Evolutionary conservation across 2,113 vertebrate species (phyloP), one percentile per base, ranked within the genome.

Genomic region (Halichoeres trimaculatus): DNA sequence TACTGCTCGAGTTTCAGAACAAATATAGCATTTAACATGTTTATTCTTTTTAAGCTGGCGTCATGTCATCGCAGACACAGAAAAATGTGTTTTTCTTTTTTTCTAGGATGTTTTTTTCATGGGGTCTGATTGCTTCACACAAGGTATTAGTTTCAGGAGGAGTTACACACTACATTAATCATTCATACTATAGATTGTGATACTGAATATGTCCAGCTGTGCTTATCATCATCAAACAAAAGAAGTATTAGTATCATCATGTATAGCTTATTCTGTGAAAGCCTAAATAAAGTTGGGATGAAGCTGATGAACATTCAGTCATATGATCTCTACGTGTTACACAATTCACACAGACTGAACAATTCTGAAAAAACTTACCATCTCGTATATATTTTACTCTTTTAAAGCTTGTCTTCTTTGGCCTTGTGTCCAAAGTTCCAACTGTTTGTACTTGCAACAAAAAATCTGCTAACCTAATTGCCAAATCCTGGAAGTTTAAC

Each of bases 191-290:
- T 87, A 85, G 80, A 84, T 88, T 85, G 71, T 87, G 81, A 91
- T 80, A 68, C 76, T 73, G 76, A 93, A 89, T 82, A 87, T 89
- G 89, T 90, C 86, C 77, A 76, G 74, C 67, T 85, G 83, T 84
- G 83, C 90, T 92, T 84, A 88, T 89, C 86, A 88, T 80, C 54
- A 89, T 80, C 54, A 60, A 86, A 81, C 60, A 66, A 67, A 86
- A 72, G 38, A 78, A 87, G 66, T 86, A 90, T 84, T 83, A 92
- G 67, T 81, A 82, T 85, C 85, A 83, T 87, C 65, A 83, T 91
- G 90, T 90, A 84, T 88, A 91, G 89, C 68, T 83, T 89, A 86
- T 89, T 91, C 87, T 88, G 87, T 92, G 84, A 92, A 85, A 81
- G 62, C 75, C 60, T 90, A 74, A 94, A 92, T 93, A 90, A 91